Conservation (phyloP, 2,797 vertebrate genomes). For the Crenuchus spilurus region DNA sequence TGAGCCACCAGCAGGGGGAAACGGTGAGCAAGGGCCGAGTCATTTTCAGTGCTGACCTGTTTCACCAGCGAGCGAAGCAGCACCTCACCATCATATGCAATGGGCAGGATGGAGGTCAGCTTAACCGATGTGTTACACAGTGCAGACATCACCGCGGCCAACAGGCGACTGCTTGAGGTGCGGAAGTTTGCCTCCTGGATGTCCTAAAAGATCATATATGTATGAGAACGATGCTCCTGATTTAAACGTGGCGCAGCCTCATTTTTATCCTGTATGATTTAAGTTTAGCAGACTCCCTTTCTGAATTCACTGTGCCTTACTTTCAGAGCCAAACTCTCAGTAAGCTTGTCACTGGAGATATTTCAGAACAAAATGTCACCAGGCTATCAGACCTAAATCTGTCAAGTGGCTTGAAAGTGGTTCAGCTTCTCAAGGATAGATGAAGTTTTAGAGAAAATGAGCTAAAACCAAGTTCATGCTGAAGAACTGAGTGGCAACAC, state of each 20-base stretch:
- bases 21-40: slow-evolving; percentile 93
- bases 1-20: slow-evolving; percentile 96
- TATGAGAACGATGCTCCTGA: not conserved
- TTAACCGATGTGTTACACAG: slow-evolving; percentile 97
- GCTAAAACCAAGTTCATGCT: not conserved
- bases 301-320: not conserved
- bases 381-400: slow-evolving; percentile 9
- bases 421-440: not conserved
- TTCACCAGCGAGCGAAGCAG: slow-evolving; percentile 93
- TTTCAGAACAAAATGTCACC: slow-evolving; percentile 21
- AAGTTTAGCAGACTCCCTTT: too few species aligned
- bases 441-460: not conserved
- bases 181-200: slow-evolving; percentile 98
- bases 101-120: slow-evolving; percentile 95
- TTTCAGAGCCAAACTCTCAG: not conserved
- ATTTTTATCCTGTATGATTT: not conserved
- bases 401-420: slow-evolving; percentile 3
- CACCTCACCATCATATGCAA: slow-evolving; percentile 95
- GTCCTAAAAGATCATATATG: slow-evolving; percentile 81
- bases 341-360: slow-evolving; percentile 1
- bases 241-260: not conserved
- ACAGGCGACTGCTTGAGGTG: slow-evolving; percentile 93
- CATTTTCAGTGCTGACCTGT: slow-evolving; percentile 98
- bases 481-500: not conserved
- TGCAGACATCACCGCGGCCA: slow-evolving; percentile 98